Conservation (phyloP, 2,113 vertebrate genomes). For the Bothrops jararaca region DNA sequence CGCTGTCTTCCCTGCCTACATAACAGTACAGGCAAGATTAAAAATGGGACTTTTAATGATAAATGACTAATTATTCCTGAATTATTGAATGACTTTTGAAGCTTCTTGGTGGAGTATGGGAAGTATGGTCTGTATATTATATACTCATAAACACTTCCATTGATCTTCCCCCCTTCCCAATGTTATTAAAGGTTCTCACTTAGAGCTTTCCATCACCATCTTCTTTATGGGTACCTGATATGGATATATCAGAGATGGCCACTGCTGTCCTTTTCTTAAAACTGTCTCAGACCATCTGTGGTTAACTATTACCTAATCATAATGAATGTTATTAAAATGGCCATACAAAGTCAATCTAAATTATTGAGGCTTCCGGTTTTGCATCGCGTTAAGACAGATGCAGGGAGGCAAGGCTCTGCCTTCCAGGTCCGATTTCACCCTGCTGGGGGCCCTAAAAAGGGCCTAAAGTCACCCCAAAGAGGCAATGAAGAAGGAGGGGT, state of each 20-base stretch:
- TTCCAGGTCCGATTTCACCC: no score
- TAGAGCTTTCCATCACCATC: not conserved
- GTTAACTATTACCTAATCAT: not conserved
- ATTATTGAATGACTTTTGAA: not conserved
- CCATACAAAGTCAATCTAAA: not conserved
- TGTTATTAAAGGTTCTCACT: not conserved
- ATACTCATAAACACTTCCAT: not conserved
- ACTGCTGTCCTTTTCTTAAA: not conserved
- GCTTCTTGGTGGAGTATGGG: not conserved
- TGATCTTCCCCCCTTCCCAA: not conserved
- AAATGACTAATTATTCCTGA: not conserved
- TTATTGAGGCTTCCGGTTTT: no score
- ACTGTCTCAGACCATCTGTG: not conserved
- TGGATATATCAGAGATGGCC: not conserved
- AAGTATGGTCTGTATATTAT: not conserved
- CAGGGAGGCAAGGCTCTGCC: no score
- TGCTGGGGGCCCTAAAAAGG: no score
- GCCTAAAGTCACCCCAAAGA: no score
- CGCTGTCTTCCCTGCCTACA: not conserved
- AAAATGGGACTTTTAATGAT: not conserved
- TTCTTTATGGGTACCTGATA: not conserved
- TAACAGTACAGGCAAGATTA: not conserved
- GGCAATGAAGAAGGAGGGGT: no score
- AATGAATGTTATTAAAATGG: not conserved
- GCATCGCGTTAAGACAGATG: no score